Evolutionary conservation across 2,797 vertebrate genomes (phyloP).

Genomic region (Amphiprion clarkii): DNA sequence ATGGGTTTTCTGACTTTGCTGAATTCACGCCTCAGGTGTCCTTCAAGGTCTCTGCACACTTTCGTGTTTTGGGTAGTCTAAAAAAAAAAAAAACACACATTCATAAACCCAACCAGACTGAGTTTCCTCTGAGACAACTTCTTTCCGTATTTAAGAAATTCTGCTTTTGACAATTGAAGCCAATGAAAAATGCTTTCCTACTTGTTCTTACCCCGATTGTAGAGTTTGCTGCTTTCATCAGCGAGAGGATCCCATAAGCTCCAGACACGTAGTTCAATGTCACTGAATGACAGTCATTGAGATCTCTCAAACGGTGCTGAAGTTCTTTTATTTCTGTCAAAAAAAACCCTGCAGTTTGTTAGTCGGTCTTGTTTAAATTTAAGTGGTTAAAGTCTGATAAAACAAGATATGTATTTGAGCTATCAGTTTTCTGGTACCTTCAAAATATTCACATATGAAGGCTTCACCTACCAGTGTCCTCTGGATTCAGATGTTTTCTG

Average conservation of each 20-base stretch:
- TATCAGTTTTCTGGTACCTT: too few species aligned
- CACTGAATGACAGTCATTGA: slow-evolving; percentile 51
- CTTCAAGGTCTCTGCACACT: slow-evolving; percentile 13
- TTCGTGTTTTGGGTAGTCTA: slow-evolving; percentile 3
- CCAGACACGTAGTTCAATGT: slow-evolving; percentile 54
- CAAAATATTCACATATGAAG: slow-evolving; percentile 13
- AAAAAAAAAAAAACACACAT: slow-evolving; percentile 14
- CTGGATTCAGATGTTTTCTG: rapidly evolving
- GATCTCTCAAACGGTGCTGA: slow-evolving; percentile 25
- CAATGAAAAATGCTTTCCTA: neutral
- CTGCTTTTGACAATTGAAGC: neutral
- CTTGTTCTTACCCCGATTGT: slow-evolving; percentile 20
- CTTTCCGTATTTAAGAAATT: too few species aligned
- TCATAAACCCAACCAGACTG: neutral
- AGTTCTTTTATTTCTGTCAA: slow-evolving; percentile 64
- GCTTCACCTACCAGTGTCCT: slow-evolving; percentile 39
- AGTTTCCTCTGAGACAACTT: neutral
- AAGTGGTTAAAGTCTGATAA: rapidly evolving
- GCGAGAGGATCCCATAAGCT: slow-evolving; percentile 63
- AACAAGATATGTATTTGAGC: too few species aligned
- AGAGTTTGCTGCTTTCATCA: slow-evolving; percentile 50
- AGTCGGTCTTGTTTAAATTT: too few species aligned
- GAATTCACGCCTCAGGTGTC: neutral
- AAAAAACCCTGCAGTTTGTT: neutral
- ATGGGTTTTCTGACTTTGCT: neutral